Percentiles rank a stretch among this genome's conserved stretches.
Evolutionary conservation across 2,888 invertebrate species (phyloP).

Genomic region (Linnaemya tessellans): DNA sequence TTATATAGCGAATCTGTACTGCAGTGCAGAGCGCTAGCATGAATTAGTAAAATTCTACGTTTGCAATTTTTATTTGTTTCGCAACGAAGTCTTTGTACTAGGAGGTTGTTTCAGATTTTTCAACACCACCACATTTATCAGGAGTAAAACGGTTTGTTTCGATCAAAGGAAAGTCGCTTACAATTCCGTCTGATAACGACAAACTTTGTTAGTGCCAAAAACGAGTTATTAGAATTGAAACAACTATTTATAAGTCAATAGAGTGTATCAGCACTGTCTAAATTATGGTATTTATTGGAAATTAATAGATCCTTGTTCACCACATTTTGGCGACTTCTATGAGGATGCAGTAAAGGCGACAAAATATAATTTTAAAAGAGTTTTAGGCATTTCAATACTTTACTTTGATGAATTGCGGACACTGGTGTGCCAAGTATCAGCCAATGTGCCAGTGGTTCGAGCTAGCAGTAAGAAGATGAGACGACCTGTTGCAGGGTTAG

Average conservation of each 20-base stretch:
- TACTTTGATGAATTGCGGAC: background rate
- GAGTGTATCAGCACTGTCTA: background rate
- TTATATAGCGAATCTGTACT: too few species aligned
- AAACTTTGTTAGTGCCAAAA: background rate
- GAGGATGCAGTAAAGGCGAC: slow-evolving; percentile 4
- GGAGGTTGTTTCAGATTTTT: background rate
- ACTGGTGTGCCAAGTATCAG: background rate
- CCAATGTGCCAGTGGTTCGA: too few species aligned
- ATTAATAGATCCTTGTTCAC: background rate
- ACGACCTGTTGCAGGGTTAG: too few species aligned
- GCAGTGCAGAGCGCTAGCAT: too few species aligned
- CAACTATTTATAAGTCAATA: background rate
- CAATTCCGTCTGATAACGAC: slow-evolving; percentile 18
- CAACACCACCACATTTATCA: background rate
- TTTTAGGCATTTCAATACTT: background rate
- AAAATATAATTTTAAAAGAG: background rate
- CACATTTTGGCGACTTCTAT: slow-evolving; percentile 16
- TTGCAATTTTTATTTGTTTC: slow-evolving; percentile 6
- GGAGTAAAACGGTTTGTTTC: background rate
- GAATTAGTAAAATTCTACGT: background rate
- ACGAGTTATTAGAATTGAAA: too few species aligned
- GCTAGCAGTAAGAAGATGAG: too few species aligned
- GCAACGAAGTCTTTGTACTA: background rate
- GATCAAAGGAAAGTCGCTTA: background rate
- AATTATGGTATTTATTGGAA: background rate